These are phyloP conservation scores for Scolopax mira DNA, from an alignment of 2,113 vertebrate genomes.

Conservation along the genomic window DNA sequence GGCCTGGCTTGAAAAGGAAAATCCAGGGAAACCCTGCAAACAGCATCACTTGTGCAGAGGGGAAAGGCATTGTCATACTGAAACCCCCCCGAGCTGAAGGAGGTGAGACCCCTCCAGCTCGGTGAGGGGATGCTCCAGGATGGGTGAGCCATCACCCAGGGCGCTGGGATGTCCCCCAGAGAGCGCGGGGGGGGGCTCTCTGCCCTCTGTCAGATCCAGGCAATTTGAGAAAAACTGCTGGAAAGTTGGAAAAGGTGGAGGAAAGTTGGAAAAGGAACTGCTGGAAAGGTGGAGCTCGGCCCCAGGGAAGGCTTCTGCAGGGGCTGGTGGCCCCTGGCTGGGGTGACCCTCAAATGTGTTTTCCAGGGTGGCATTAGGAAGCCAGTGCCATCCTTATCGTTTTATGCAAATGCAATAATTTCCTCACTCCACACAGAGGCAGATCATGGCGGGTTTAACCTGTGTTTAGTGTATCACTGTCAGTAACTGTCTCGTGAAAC, in stretches of 20 bases:
- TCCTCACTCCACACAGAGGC: neutral
- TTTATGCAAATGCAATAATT: neutral
- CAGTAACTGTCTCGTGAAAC: slow-evolving; percentile 49
- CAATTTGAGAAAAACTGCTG: neutral
- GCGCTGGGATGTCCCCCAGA: fast-evolving
- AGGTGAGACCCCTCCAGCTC: fast-evolving
- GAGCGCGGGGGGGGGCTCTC: too few relatives aligned
- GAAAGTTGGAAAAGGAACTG: too few relatives aligned
- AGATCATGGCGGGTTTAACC: slow-evolving; percentile 29
- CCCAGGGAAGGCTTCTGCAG: neutral
- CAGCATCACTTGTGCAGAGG: neutral
- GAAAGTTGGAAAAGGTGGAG: neutral
- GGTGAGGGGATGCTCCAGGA: neutral
- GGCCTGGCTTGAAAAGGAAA: neutral
- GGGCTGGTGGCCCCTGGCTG: neutral
- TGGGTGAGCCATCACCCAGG: fast-evolving
- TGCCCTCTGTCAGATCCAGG: too few relatives aligned
- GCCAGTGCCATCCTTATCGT: neutral
- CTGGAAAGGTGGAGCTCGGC: neutral
- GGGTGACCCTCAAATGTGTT: neutral
- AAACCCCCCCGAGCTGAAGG: neutral
- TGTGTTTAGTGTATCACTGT: slow-evolving; percentile 62
- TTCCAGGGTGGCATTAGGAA: neutral
- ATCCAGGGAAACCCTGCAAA: neutral
- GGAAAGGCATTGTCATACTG: too few relatives aligned